Base-by-base conservation (phyloP, 2,797 vertebrate species). In the Momotus momota region DNA sequence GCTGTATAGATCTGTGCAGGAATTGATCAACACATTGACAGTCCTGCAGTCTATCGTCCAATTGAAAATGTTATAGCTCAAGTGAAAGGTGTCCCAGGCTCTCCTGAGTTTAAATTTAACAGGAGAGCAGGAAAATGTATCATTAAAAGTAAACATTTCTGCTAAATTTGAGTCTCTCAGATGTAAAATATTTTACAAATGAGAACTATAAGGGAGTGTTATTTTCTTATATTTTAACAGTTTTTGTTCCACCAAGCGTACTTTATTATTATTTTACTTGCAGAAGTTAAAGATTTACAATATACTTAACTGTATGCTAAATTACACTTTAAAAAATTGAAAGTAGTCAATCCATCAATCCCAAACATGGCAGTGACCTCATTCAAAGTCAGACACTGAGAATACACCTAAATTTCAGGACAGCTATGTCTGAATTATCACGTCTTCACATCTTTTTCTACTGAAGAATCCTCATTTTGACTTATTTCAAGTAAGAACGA, bases 21-120 rank as follows among this genome's bases (percentile, higher is more conserved):
- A 91, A 94, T 91, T 12, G 18, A 78, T 94, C 86, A 90, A 67
- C 9, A 48, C 15, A 54, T 69, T 81, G 77, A 38, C 74, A 87
- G 69, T 62, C 25, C 51, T 81, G 65, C 65, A 94, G 48, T 93
- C 71, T 75, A 58, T 88, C 91, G 95, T 57, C 73, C 71, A 79
- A 15, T 58, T 87, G 58, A 89, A 86, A 89, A 52, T 48, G 27
- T 43, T 70, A 46, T 9, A 55, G 27, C 29, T 86, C 60, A 94
- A 78, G 18, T 79, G 41, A 86, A 90, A 88, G 48, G 7, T 74
- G 27, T 60, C 52, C 20, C 64, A 91, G 57, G 62, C 72, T 88
- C 31, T 77, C 35, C 13, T 16, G 26, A 81, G n/a, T 74, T 75
- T 51, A 45, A 72, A 84, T 57, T 71, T 40, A 73, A 69, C 1